Evolutionary conservation across 2,113 vertebrate genomes (phyloP).

Genomic region (Labeo rohita): DNA sequence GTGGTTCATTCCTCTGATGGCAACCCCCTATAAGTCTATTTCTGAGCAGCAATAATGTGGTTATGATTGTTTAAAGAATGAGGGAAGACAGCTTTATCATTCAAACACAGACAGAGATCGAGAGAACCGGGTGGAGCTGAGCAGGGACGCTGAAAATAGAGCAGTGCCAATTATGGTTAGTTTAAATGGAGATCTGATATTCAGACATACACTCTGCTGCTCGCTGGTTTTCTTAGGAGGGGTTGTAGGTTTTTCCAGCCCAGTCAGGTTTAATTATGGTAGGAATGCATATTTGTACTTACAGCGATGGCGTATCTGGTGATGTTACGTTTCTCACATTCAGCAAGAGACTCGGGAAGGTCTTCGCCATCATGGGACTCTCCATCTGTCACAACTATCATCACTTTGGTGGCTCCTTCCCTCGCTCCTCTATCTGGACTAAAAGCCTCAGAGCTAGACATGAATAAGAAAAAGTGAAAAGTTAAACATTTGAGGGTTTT

Average conservation of each 20-base stretch:
- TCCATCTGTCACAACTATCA: slow-evolving; percentile 95
- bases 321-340: slow-evolving; percentile 82
- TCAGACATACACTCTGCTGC: slow-evolving; percentile 6
- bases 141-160: slow-evolving; percentile 45
- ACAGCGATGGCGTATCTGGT: slow-evolving; percentile 55
- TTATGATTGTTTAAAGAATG: slow-evolving; percentile 55
- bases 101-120: slow-evolving; percentile 26
- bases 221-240: slow-evolving; percentile 1
- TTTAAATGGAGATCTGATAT: slow-evolving; percentile 38
- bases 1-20: slow-evolving; percentile 30
- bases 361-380: slow-evolving; percentile 95
- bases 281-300: slow-evolving; percentile 35
- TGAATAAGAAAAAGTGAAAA: background rate
- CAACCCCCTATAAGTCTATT: slow-evolving; percentile 41
- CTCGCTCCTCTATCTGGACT: slow-evolving; percentile 82
- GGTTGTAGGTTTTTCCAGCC: slow-evolving; percentile 1
- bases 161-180: slow-evolving; percentile 42
- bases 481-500: background rate
- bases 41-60: slow-evolving; percentile 39
- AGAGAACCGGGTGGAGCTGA: slow-evolving; percentile 44
- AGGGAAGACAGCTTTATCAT: slow-evolving; percentile 12
- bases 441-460: slow-evolving; percentile 88
- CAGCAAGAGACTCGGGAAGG: slow-evolving; percentile 79
- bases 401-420: slow-evolving; percentile 84
- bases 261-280: slow-evolving; percentile 23